A percentile compares a stretch with the other conserved stretches of the same genome.
Conservation (phyloP, 2,113 vertebrate species). For the Nerophis ophidion region DNA sequence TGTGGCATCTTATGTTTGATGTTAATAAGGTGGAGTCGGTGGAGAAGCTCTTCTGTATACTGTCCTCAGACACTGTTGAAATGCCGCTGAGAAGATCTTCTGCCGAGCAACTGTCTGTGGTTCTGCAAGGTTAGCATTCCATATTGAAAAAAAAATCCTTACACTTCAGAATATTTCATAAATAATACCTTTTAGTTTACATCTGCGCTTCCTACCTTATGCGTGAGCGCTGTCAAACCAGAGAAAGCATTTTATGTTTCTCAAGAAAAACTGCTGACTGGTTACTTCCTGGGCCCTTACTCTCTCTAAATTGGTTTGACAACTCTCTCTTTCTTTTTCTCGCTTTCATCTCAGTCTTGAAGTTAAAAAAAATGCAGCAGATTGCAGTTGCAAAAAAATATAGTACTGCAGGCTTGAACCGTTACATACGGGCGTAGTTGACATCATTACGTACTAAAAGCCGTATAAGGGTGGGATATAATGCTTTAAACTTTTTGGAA, state of each 20-base stretch:
- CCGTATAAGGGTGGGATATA: too few species aligned
- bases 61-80: constrained; percentile 83
- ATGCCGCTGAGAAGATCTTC: constrained; percentile 82
- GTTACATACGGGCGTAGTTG: too few species aligned
- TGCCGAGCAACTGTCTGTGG: constrained; percentile 85
- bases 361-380: neutral
- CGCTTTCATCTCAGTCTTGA: neutral
- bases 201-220: neutral
- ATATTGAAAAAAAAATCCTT: neutral
- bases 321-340: neutral
- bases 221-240: neutral
- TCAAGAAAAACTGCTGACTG: constrained; percentile 4
- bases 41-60: constrained; percentile 82
- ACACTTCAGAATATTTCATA: neutral
- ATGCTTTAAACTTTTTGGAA: too few species aligned
- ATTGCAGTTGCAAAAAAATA: neutral
- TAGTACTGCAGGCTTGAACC: neutral
- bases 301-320: constrained; percentile 3
- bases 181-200: neutral
- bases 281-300: neutral
- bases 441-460: too few species aligned
- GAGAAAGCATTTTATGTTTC: constrained; percentile 1
- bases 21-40: constrained; percentile 80
- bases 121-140: constrained; percentile 82
- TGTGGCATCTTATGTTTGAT: constrained; percentile 4